phyloP scores from a whole-genome alignment of 2,797 vertebrate species.

The Galaxias olidus region DNA sequence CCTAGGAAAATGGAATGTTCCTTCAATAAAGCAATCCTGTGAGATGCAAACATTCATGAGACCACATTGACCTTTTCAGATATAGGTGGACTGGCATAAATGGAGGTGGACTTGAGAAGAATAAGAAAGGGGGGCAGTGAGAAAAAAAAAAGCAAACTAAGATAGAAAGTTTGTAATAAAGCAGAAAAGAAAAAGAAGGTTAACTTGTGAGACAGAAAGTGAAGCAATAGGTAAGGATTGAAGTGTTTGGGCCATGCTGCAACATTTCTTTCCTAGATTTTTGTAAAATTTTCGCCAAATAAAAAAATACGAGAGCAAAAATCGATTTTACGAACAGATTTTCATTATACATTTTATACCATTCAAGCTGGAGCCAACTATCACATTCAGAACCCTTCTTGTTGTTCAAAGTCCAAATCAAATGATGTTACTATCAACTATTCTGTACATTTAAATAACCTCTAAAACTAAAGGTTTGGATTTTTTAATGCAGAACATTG shows the following conservation, averaged over 20 bases:
- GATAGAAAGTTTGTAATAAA: background rate
- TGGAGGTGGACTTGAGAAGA: slow-evolving; percentile 41
- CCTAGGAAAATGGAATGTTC: slow-evolving; percentile 40
- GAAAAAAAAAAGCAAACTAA: background rate
- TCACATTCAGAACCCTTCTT: too few relatives aligned
- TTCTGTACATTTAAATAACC: too few relatives aligned
- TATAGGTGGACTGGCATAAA: slow-evolving; percentile 52
- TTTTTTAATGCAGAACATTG: slow-evolving; percentile 19
- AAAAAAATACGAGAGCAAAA: slow-evolving; percentile 18
- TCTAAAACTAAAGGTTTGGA: too few relatives aligned
- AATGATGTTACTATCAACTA: background rate
- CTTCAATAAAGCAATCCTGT: slow-evolving; percentile 34
- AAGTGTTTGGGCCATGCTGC: slow-evolving; percentile 25
- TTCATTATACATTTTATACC: slow-evolving; percentile 25
- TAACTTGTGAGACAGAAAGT: slow-evolving; percentile 31
- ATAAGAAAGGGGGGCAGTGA: slow-evolving; percentile 24
- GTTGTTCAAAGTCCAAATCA: too few relatives aligned
- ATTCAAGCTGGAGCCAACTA: too few relatives aligned
- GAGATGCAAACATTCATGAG: slow-evolving; percentile 54
- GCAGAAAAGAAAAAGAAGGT: background rate
- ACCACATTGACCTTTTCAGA: slow-evolving; percentile 59
- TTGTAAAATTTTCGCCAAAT: too few relatives aligned
- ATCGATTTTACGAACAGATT: too few relatives aligned
- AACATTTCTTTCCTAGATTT: slow-evolving; percentile 25
- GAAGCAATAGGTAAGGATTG: slow-evolving; percentile 44